Evolutionary conservation across 2,888 invertebrate genomes (phyloP).

Genomic region (Ichneumon xanthorius): DNA sequence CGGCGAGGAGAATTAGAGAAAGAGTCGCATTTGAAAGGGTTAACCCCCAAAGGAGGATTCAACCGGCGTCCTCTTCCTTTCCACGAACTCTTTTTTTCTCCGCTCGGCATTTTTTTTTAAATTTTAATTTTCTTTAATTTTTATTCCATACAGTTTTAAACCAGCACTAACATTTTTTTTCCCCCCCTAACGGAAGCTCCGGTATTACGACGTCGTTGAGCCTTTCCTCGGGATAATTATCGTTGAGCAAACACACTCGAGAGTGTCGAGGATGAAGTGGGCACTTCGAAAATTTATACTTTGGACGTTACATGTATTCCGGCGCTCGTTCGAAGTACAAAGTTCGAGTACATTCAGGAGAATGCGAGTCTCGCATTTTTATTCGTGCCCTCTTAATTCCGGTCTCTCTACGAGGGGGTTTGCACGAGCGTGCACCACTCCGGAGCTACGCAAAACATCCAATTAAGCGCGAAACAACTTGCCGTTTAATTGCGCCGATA

Average conservation of each 20-base stretch:
- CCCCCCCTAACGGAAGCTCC: neutral
- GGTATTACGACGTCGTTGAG: conserved; percentile 20
- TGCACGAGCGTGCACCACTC: conserved; percentile 24
- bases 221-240: conserved; percentile 53
- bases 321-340: conserved; percentile 53
- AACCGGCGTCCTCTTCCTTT: conserved; percentile 9
- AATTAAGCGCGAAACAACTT: conserved; percentile 66
- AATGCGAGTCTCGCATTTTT: conserved; percentile 58
- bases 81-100: conserved; percentile 15
- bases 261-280: conserved; percentile 53
- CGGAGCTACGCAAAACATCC: conserved; percentile 63
- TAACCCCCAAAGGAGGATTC: conserved; percentile 19
- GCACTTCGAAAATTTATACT: conserved; percentile 48
- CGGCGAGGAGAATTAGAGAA: neutral
- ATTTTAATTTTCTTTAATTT: neutral
- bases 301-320: conserved; percentile 40
- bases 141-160: neutral
- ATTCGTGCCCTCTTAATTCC: conserved; percentile 54
- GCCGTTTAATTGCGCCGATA: conserved; percentile 65
- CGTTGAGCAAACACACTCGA: conserved; percentile 54
- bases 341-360: conserved; percentile 56
- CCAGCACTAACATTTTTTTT: conserved; percentile 17
- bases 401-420: neutral
- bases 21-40: conserved; percentile 22
- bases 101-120: neutral